Evolutionary conservation across 2,888 invertebrate genomes (phyloP).

Genomic region (Agrotis ipsilon): DNA sequence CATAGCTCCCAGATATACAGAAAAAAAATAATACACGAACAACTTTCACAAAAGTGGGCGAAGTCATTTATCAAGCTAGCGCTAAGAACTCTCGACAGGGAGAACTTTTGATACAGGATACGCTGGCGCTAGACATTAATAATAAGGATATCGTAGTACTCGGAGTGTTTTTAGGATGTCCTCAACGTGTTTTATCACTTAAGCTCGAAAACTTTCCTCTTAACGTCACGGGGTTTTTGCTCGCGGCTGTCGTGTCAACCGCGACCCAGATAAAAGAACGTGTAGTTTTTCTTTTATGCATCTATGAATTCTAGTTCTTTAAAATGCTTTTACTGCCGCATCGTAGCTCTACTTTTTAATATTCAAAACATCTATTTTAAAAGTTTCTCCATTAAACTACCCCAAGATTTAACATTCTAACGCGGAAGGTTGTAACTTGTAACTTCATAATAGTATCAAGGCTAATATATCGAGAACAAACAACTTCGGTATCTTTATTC

Average conservation of each 20-base stretch:
- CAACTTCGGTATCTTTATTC: constrained; percentile 78
- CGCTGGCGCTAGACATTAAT: constrained; percentile 89
- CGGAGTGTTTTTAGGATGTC: constrained; percentile 85
- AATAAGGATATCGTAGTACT: constrained; percentile 88
- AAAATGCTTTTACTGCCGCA: constrained; percentile 43
- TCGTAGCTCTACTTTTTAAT: constrained; percentile 11
- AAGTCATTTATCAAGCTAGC: constrained; percentile 90
- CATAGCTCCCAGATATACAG: constrained; percentile 74
- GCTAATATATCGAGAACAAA: constrained; percentile 73
- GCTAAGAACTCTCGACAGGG: constrained; percentile 89
- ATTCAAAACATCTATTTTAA: constrained; percentile 24
- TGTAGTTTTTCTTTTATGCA: constrained; percentile 60
- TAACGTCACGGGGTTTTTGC: constrained; percentile 76
- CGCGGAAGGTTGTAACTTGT: constrained; percentile 58
- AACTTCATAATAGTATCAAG: constrained; percentile 73
- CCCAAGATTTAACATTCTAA: constrained; percentile 55
- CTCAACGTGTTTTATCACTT: constrained; percentile 87
- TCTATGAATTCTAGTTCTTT: constrained; percentile 33
- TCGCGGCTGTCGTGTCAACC: constrained; percentile 61
- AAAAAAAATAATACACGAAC: constrained; percentile 79
- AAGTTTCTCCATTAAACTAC: constrained; percentile 55
- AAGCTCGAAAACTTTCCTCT: constrained; percentile 83
- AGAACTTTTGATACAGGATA: constrained; percentile 90
- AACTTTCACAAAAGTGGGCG: constrained; percentile 86
- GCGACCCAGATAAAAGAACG: constrained; percentile 73